Evolutionary conservation across 2,888 invertebrate genomes (phyloP).

Genomic region (Tachystola acroxantha): DNA sequence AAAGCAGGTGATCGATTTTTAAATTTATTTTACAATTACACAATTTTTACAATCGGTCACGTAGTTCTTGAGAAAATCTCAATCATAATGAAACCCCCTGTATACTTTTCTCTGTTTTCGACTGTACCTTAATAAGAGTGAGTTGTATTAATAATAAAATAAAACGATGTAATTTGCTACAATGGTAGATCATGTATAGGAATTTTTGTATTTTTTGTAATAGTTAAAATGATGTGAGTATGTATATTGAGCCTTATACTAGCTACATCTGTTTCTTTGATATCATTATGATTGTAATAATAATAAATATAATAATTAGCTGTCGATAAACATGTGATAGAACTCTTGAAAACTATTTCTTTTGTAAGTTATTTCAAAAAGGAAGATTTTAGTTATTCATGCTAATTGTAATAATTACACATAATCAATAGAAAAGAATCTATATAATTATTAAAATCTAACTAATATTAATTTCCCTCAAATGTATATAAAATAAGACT

Average conservation of each 20-base stretch:
- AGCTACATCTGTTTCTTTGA: slow-evolving; percentile 4
- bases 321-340: slow-evolving; percentile 10
- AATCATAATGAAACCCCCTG: too few species aligned
- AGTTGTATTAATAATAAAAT: too few species aligned
- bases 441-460: neutral
- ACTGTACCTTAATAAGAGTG: too few species aligned
- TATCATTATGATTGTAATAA: slow-evolving; percentile 2
- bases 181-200: slow-evolving; percentile 15
- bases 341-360: slow-evolving; percentile 1
- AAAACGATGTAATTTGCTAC: slow-evolving; percentile 2
- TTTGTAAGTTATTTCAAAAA: neutral
- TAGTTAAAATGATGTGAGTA: slow-evolving; percentile 20
- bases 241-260: slow-evolving; percentile 7
- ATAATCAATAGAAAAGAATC: neutral
- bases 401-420: neutral
- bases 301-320: slow-evolving; percentile 4
- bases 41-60: too few species aligned
- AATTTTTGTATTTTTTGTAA: slow-evolving; percentile 47
- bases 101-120: too few species aligned
- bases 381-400: neutral
- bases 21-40: too few species aligned
- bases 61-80: too few species aligned
- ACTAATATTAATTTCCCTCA: slow-evolving; percentile 17
- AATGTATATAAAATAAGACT: slow-evolving; percentile 49
- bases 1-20: too few species aligned